phyloP scores from a whole-genome alignment of 2,888 invertebrate species.

The Trichogramma dendrolimi region DNA sequence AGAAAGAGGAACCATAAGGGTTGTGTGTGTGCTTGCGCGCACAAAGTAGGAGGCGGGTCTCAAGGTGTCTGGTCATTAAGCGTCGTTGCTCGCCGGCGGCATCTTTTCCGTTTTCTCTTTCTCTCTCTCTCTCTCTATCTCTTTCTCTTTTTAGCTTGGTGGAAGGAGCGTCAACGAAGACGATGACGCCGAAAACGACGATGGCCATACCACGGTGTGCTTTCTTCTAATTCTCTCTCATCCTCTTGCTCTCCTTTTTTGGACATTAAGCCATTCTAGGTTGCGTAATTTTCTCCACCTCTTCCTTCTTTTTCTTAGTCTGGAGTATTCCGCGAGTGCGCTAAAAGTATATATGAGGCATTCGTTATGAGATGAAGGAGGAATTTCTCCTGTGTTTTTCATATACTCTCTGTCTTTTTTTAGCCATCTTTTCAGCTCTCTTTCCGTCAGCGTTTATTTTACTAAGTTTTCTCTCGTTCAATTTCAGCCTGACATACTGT shows the following conservation, averaged over 20 bases:
- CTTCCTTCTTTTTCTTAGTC: background rate
- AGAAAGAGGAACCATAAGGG: slow-evolving; percentile 4
- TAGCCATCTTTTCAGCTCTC: no score
- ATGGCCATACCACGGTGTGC: no score
- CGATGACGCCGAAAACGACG: no score
- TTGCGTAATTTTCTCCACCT: slow-evolving; percentile 33
- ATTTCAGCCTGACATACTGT: no score
- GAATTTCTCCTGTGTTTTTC: no score
- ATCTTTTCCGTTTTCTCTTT: slow-evolving; percentile 20
- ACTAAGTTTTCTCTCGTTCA: no score
- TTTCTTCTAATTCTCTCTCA: background rate
- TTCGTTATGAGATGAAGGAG: no score
- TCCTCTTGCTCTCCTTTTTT: slow-evolving; percentile 29
- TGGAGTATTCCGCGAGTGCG: no score
- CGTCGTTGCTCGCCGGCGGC: slow-evolving; percentile 19
- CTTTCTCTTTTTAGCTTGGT: background rate
- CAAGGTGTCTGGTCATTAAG: slow-evolving; percentile 33
- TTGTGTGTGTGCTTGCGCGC: slow-evolving; percentile 29
- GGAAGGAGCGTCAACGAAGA: no score
- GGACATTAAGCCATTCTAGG: slow-evolving; percentile 45
- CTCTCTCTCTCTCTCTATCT: slow-evolving; percentile 24
- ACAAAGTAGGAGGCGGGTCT: slow-evolving; percentile 12
- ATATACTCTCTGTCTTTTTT: no score
- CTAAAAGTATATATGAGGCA: no score
- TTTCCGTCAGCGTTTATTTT: no score